Conservation (phyloP, 1,140 invertebrate species). For the Argopecten irradians region DNA sequence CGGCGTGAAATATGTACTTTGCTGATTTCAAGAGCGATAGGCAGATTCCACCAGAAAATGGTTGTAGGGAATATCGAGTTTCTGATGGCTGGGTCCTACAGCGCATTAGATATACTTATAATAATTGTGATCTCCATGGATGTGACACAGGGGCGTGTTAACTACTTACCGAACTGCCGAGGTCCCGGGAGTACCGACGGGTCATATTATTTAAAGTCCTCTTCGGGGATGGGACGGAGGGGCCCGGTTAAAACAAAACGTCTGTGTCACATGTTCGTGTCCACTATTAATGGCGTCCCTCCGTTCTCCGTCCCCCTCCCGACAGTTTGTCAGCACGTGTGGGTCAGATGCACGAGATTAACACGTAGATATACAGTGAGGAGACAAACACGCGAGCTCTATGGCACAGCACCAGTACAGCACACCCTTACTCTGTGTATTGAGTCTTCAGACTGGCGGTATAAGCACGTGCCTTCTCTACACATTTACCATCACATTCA, state of each 20-base stretch:
- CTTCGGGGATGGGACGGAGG: background rate
- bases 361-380: background rate
- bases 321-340: constrained; percentile 20
- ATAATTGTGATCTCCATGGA: background rate
- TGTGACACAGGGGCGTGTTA: background rate
- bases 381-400: constrained; percentile 12
- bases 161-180: constrained; percentile 40
- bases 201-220: background rate
- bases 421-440: constrained; percentile 15
- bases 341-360: constrained; percentile 14
- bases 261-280: background rate
- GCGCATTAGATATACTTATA: background rate
- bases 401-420: background rate
- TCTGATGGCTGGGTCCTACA: background rate
- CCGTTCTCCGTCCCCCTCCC: constrained; percentile 18
- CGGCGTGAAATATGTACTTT: background rate
- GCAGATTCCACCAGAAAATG: background rate
- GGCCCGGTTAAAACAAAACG: background rate
- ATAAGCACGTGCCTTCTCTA: constrained; percentile 3
- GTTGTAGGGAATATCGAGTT: background rate
- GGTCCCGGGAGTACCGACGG: constrained; percentile 39
- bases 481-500: constrained; percentile 5
- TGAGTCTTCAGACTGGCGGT: background rate
- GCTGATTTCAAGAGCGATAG: background rate
- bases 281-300: constrained; percentile 1